Evolutionary conservation across 2,888 invertebrate genomes (phyloP).

Genomic region (Mimumesa dahlbomi): DNA sequence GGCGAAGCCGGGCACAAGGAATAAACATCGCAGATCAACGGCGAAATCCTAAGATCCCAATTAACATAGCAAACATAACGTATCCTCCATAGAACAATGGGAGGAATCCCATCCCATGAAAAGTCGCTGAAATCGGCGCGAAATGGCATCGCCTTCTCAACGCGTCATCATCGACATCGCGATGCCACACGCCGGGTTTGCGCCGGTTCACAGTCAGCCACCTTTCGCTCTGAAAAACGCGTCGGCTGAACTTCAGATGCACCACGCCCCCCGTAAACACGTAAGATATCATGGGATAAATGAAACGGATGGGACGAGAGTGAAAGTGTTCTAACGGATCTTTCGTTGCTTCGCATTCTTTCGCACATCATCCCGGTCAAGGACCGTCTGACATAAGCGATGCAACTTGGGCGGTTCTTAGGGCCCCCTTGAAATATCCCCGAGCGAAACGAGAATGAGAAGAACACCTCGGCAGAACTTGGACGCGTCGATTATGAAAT

Average conservation of each 20-base stretch:
- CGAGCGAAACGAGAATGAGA: constrained; percentile 4
- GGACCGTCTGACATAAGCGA: constrained; percentile 65
- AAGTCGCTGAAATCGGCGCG: background rate
- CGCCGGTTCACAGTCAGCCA: too few relatives aligned
- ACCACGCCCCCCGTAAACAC: constrained; percentile 47
- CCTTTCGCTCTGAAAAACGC: too few relatives aligned
- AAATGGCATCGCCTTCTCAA: constrained; percentile 23
- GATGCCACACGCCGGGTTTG: background rate
- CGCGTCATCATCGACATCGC: background rate
- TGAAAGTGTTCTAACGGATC: constrained; percentile 63
- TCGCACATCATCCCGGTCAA: constrained; percentile 72
- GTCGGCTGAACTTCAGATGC: constrained; percentile 49
- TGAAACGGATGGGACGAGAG: constrained; percentile 48
- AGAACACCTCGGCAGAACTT: background rate
- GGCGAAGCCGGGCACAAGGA: too few relatives aligned
- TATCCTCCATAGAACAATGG: too few relatives aligned
- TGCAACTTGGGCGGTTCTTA: constrained; percentile 58
- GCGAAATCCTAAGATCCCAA: too few relatives aligned
- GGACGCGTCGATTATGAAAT: constrained; percentile 8
- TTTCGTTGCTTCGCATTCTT: constrained; percentile 72
- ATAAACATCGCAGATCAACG: too few relatives aligned
- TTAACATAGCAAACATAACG: too few relatives aligned
- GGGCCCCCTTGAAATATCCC: too few relatives aligned
- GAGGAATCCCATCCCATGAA: too few relatives aligned
- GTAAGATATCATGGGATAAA: constrained; percentile 37